Conservation (phyloP, 2,797 vertebrate genomes). For the Vireo griseus region DNA sequence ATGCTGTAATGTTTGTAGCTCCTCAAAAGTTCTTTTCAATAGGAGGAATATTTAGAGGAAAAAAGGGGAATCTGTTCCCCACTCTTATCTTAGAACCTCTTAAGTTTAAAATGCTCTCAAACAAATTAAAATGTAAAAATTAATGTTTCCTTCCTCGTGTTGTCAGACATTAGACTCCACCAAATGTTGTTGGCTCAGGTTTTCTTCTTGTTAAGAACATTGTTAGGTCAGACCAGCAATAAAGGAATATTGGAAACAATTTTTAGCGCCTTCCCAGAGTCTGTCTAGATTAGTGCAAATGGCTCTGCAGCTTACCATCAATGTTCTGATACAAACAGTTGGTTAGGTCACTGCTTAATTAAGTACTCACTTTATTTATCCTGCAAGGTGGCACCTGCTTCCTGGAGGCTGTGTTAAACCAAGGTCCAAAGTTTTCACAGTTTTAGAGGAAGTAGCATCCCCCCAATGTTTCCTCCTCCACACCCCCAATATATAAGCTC, state of each 20-base stretch:
- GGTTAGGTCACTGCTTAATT: not conserved
- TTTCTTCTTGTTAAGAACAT: not conserved
- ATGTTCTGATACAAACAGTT: not conserved
- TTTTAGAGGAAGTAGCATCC: not conserved
- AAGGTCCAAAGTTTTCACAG: not conserved
- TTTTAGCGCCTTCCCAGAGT: not conserved
- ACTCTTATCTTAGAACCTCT: not conserved
- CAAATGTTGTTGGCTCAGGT: not conserved
- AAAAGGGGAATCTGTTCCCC: fast-evolving
- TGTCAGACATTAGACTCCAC: not conserved
- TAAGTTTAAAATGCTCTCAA: not conserved
- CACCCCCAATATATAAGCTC: not conserved
- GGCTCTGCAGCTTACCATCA: not conserved
- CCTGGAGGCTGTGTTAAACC: not conserved
- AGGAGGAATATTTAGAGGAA: not conserved
- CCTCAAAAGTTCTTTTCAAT: not conserved
- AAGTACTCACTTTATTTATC: not conserved
- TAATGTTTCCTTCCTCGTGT: not conserved
- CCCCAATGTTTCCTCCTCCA: not conserved
- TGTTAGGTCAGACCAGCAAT: not conserved
- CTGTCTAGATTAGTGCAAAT: not conserved
- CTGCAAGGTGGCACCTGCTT: not conserved
- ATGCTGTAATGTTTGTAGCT: not conserved
- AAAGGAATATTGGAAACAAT: not conserved
- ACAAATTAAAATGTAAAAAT: not conserved